Conservation (phyloP, 2,113 vertebrate genomes). For the Prinia subflava region DNA sequence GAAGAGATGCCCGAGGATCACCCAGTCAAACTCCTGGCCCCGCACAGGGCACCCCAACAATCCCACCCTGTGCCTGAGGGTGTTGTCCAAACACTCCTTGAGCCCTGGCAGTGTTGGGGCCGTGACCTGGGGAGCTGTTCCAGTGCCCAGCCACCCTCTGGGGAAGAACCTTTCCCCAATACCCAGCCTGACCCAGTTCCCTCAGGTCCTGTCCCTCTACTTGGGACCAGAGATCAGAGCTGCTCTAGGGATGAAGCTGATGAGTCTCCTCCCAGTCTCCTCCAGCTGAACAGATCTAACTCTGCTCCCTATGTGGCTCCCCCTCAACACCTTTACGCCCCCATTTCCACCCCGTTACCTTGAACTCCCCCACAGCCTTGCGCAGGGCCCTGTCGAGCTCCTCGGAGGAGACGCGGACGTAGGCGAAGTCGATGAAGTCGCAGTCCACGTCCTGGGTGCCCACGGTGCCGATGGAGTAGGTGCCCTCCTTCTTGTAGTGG, state of each 20-base stretch:
- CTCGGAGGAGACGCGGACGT: conserved; percentile 89
- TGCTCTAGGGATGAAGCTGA: background rate
- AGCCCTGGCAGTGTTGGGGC: background rate
- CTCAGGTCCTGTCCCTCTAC: background rate
- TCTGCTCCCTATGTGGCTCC: background rate
- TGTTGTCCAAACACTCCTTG: fast-evolving
- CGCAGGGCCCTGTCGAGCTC: conserved; percentile 92
- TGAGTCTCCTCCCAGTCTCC: background rate
- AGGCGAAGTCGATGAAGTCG: conserved; percentile 95
- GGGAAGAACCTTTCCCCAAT: background rate
- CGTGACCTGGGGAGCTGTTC: fast-evolving
- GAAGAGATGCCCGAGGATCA: background rate
- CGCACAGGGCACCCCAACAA: background rate
- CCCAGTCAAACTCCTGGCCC: background rate
- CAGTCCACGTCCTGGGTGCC: conserved; percentile 94
- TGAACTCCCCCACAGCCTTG: conserved; percentile 91
- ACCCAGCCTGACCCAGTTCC: background rate
- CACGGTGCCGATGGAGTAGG: conserved; percentile 96
- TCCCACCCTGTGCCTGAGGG: background rate
- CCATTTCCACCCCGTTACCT: conserved; percentile 66
- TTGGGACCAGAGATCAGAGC: background rate
- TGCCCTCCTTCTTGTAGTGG: conserved; percentile 98
- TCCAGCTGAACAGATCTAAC: background rate
- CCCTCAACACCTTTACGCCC: fast-evolving
- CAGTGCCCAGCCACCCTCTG: background rate